Evolutionary conservation across 1,140 invertebrate species (phyloP), one percentile per base, ranked within the genome.

Genomic region (Atopsyche davidsoni): DNA sequence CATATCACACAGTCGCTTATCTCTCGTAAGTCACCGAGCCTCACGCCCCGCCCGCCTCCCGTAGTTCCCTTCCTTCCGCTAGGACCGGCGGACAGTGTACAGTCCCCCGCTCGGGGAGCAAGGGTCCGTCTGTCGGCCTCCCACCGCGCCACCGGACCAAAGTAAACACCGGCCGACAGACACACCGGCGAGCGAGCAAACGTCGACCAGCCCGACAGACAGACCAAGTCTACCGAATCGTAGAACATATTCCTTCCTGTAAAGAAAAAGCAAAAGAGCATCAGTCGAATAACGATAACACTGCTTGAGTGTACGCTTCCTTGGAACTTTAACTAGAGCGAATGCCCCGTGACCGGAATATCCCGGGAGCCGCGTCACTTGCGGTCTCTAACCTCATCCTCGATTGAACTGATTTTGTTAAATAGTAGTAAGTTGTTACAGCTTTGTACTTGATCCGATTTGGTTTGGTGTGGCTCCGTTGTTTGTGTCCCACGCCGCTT

Each of bases 1-100:
- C 55, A 57, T 57, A 57, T 57, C 55, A 57, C 55, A 57, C 55
- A 53, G 51, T 51, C 53, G 55, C 55, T 57, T 57, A 43, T 53
- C 38, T 53, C 45, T 57, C 53, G 42, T 35, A 57, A 57, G 43
- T 49, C 55, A 57, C 55, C 44, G 28, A 39, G 55, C 55, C 54
- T 57, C 46, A 57, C 55, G 41, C 40, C 18, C 19, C 42, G 13
- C 2, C n/a, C n/a, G 18, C 19, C 14, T 31, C 34, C 32, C 45
- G 45, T 18, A 35, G 13, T 14, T 34, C 7, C 34, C 13, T 23
- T 7, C 7, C 34, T 17, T 19, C 36, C 17, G 34, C 23, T n/a
- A n/a, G n/a, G n/a, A n/a, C n/a, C n/a, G n/a, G n/a, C n/a, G n/a
- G n/a, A n/a, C n/a, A n/a, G n/a, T n/a, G n/a, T n/a, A n/a, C n/a